Evolutionary conservation across 2,888 invertebrate species (phyloP), one percentile per base, ranked within the genome.

Genomic region (Loripinus fragilis): DNA sequence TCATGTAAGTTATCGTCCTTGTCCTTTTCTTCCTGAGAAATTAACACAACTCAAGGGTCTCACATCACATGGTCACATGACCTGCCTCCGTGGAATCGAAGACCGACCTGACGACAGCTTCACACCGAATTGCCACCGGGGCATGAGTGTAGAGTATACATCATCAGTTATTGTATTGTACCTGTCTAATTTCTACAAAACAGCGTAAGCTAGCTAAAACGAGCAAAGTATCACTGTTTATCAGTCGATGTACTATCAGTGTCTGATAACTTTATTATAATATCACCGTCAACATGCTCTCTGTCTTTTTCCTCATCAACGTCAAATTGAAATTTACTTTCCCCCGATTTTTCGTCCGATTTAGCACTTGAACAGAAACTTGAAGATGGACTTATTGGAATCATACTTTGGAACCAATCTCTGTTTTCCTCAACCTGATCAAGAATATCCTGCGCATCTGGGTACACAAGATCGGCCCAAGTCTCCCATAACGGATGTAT

Each of bases 401-500:
- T 98, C 96, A 97, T 97, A 71, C 93, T 93, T 94, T 97, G 97
- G 94, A 97, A 98, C 96, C 98, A 99, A 94, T 99, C 98, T 89
- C 99, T 96, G 94, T 99, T 99, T 95, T 99, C 98, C 94, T 99
- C 99, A 91, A 99, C 95, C 69, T 98, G 98, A 94, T 99, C 99
- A 86, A 99, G 95, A 91, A 99, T 99, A 88, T 98, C 97, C 94
- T 99, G 99, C 69, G 99, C 99, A 93, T 99, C 99, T 2, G 99
- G 99, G 94, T 99, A 98, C 67, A 99, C 99, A 85, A 99, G 95
- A 94, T 99, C 99, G 17, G 98, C 99, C 99, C 99, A 99, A 71
- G 99, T 99, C 94, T 99, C 99, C 98, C 99, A 99, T 82, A 99
- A 95, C 1, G 99, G 99, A 95, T 99, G 99, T 52, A 99, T 99